Evolutionary conservation across 2,888 invertebrate species (phyloP).

Genomic region (Dusona sp.): DNA sequence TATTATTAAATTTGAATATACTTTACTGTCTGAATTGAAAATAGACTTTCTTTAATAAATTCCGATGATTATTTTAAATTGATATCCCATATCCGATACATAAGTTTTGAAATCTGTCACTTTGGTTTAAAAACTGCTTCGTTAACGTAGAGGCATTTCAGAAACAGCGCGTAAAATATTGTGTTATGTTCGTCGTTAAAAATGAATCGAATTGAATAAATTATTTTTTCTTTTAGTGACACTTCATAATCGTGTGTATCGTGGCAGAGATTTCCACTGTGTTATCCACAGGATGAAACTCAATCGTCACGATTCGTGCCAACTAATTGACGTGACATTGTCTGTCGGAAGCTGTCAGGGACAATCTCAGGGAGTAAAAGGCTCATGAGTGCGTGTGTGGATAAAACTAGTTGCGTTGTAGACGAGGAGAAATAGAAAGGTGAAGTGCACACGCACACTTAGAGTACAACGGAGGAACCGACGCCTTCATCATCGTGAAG

Average conservation of each 20-base stretch:
- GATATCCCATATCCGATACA: no score
- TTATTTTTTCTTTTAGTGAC: background rate
- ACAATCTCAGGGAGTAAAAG: conserved; percentile 61
- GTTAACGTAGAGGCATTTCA: background rate
- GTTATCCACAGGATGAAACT: conserved; percentile 30
- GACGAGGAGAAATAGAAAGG: conserved; percentile 81
- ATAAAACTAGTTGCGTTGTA: conserved; percentile 1
- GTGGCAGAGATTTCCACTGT: background rate
- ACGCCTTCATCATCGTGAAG: conserved; percentile 72
- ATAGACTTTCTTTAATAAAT: no score
- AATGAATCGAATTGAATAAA: background rate
- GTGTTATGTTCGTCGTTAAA: background rate
- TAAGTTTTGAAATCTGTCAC: no score
- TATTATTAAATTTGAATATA: no score
- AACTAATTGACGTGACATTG: conserved; percentile 67
- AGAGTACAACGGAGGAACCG: conserved; percentile 60
- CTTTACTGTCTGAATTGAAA: no score
- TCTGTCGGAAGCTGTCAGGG: conserved; percentile 75
- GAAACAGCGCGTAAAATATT: background rate
- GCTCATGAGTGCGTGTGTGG: conserved; percentile 20
- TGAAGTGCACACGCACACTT: conserved; percentile 77
- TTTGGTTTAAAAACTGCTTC: no score
- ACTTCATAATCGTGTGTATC: conserved; percentile 17
- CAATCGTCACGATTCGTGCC: conserved; percentile 36
- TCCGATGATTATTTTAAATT: no score